Evolutionary conservation across 2,113 vertebrate genomes (phyloP).

Genomic region (Crotalus horridus): DNA sequence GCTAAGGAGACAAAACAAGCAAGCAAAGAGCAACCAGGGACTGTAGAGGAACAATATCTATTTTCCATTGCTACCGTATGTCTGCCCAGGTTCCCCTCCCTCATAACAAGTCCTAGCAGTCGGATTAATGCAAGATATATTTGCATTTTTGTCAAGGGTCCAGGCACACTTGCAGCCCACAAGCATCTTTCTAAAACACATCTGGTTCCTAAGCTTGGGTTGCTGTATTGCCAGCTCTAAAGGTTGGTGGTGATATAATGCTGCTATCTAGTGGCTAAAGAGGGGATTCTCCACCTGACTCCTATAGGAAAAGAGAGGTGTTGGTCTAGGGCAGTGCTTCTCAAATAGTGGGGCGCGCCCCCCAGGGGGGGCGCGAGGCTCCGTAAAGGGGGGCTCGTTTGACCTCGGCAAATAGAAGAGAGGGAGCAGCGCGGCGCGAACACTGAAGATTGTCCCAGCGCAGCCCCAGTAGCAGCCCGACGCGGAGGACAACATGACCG

Average conservation of each 20-base stretch:
- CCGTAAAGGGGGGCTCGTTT: too few species aligned
- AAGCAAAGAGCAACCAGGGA: neutral
- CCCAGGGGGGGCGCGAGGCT: too few species aligned
- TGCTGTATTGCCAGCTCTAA: neutral
- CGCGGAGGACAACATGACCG: too few species aligned
- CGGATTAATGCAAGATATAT: neutral
- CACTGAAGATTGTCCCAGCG: too few species aligned
- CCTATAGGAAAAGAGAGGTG: neutral
- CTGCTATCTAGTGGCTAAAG: conserved; percentile 11
- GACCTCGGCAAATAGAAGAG: too few species aligned
- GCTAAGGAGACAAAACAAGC: neutral
- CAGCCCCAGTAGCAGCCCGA: too few species aligned
- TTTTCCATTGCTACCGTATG: neutral
- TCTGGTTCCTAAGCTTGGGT: neutral
- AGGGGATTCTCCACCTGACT: neutral
- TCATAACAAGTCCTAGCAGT: neutral
- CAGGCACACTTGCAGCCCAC: neutral
- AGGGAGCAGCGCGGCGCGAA: too few species aligned
- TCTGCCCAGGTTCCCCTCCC: neutral
- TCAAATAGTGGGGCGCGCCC: too few species aligned
- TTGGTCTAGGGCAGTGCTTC: too few species aligned
- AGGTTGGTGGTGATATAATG: neutral
- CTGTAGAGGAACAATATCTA: neutral
- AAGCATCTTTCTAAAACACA: neutral
- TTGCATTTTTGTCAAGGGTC: neutral